Evolutionary conservation across 2,888 invertebrate genomes (phyloP).

Genomic region (Mayetiola destructor): DNA sequence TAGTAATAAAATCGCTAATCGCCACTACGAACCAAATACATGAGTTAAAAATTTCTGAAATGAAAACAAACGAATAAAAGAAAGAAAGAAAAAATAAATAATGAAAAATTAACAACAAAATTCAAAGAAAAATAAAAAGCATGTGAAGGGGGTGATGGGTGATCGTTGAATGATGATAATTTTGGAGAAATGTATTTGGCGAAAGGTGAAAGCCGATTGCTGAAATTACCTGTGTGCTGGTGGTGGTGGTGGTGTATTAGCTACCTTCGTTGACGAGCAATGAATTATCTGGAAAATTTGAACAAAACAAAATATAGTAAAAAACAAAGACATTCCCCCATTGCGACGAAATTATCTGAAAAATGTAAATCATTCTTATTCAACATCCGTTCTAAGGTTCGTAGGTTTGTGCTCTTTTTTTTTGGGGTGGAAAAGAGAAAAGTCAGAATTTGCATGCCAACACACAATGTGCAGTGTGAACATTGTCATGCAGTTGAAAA

Average conservation of each 20-base stretch:
- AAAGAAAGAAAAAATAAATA: neutral
- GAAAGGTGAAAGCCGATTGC: neutral
- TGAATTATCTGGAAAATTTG: conserved; percentile 58
- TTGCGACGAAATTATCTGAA: too few relatives aligned
- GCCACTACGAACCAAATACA: too few relatives aligned
- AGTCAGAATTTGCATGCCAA: too few relatives aligned
- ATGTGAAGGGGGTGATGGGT: neutral
- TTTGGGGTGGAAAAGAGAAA: too few relatives aligned
- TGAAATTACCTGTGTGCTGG: conserved; percentile 44
- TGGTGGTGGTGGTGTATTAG: conserved; percentile 42
- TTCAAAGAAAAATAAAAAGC: neutral
- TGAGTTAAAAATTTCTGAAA: conserved; percentile 25
- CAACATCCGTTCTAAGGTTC: too few relatives aligned
- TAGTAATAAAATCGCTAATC: too few relatives aligned
- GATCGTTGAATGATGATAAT: neutral
- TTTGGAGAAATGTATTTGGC: neutral
- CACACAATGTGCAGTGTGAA: too few relatives aligned
- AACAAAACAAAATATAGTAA: too few relatives aligned
- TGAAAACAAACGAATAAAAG: conserved; percentile 1
- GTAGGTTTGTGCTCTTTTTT: too few relatives aligned
- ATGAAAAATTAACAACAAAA: neutral
- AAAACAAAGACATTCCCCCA: too few relatives aligned
- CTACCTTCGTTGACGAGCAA: conserved; percentile 40
- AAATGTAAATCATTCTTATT: too few relatives aligned
- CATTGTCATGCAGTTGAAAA: too few relatives aligned